Base-by-base conservation (phyloP, 64 coral and sea anemone genomes). In the Montipora capricornis region DNA sequence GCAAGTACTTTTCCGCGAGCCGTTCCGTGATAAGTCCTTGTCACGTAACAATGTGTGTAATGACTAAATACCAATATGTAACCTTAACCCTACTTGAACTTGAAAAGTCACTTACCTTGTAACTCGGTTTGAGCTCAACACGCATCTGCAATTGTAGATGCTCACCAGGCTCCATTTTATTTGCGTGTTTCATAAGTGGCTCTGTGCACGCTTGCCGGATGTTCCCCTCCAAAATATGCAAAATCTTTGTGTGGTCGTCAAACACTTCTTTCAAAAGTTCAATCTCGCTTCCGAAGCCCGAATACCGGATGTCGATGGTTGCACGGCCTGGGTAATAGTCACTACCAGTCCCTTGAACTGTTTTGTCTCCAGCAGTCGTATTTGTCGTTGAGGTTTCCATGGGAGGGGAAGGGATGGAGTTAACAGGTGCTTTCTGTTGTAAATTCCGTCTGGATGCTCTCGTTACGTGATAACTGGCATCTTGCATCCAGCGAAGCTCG, bases 271-370 rank as follows among this genome's bases (percentile, higher is more conserved):
- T 88, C 64, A 93, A 44, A 51, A 86, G 11, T 80, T 88, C 83
- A 68, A 76, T 50, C 77, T 92, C 94, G 50, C 68, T 73, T 10
- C 64, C 83, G 20, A 81, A 95, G 13, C 94, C 90, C 29, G 95
- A 93, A 15, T 95, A 93, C 37, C 77, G 90, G 55, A 98, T 90
- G 49, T 95, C 93, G 75, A 98, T 92, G 7, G 76, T 98, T 26
- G 93, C 83, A n/a, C 66, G 68, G 75, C 94, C 94, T 46, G 90
- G 94, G 68, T 92, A 88, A 3, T 49, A 88, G 29, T 55, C 88
- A 5, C 29, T 7, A 77, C 74, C 74, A 77, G 52, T 50, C 12
- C 75, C 76, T 76, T 77, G 77, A 8, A 10, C 73, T 60, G 87
- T 14, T 19, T 20, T 62, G 9, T 61, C 87, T 19, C n/a, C 49